Evolutionary conservation across 1,140 invertebrate species (phyloP), one percentile per base, ranked within the genome.

Genomic region (Aphelinus certus): DNA sequence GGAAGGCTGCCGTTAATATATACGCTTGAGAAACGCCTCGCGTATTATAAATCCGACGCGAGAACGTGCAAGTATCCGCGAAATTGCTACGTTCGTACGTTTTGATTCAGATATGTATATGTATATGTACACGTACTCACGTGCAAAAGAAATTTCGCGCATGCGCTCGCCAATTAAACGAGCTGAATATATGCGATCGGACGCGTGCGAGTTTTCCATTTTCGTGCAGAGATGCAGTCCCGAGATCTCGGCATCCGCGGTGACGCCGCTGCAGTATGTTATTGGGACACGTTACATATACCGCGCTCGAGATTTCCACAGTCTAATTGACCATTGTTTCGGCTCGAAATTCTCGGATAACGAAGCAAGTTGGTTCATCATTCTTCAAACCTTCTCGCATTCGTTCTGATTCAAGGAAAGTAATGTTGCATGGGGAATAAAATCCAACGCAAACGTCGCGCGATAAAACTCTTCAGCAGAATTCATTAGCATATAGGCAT

Each of bases 191-290:
- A 26, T 26, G 6, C n/a, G 46, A 61, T 58, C 3, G 9, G 46
- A 9, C 55, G 71, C 55, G 55, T 73, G 63, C 55, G 47, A 73
- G 71, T 58, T 72, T 72, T 72, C 55, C 62, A 66, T 73, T 73
- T 58, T 73, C 71, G 63, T 73, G 71, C 45, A n/a, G 46, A 51
- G 68, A 70, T 60, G 26, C 61, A 46, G 68, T 3, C n/a, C 57
- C 46, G 56, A 48, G 66, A 69, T 69, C 55, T 58, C 53, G 56
- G 26, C n/a, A 48, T 55, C 56, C 51, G 26, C 56, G 51, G 65
- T 67, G 65, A 67, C 64, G 49, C 2, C 7, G 49, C 10, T 42
- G 3, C n/a, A 61, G n/a, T 49, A 48, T 71, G 49, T 58, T 65
- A 73, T 73, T 66, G 53, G 26, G 51, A 57, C 51, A 49, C 61